Percentiles rank a stretch among this genome's conserved stretches.
Evolutionary conservation across 2,888 invertebrate species (phyloP).

Genomic region (Vannuccia rotundouncinata): DNA sequence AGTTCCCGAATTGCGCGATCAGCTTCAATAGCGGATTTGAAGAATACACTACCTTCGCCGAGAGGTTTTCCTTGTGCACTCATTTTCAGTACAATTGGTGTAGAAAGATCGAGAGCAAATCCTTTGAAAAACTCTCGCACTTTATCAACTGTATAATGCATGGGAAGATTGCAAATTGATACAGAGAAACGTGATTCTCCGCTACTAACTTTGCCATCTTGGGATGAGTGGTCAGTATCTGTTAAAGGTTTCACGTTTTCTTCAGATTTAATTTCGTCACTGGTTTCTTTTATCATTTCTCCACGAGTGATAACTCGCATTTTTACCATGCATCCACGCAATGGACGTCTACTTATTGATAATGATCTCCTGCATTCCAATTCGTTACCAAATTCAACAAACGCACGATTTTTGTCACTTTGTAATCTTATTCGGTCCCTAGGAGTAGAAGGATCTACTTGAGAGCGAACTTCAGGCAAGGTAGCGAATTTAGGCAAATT

Average conservation of each 20-base stretch:
- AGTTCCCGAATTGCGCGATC: constrained; percentile 24
- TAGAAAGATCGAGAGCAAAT: not conserved
- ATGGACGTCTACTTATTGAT: not conserved
- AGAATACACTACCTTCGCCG: constrained; percentile 4
- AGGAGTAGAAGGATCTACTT: not conserved
- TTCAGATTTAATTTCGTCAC: not conserved
- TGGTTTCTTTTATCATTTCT: not conserved
- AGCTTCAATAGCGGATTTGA: constrained; percentile 1
- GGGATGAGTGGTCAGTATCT: not conserved
- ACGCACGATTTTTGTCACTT: not conserved
- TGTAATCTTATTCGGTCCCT: not conserved
- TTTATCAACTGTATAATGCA: not conserved
- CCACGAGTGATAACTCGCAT: not conserved
- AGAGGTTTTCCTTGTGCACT: constrained; percentile 27
- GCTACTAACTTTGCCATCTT: not conserved
- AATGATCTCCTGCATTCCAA: not conserved
- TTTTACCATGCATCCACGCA: not conserved
- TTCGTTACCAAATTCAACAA: not conserved
- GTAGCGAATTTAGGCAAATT: constrained; percentile 6
- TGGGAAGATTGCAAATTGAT: not conserved
- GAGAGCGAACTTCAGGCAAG: not conserved
- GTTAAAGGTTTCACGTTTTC: not conserved
- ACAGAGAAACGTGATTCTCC: not conserved
- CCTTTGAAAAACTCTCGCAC: constrained; percentile 11
- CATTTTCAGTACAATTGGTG: not conserved